phyloP scores from a whole-genome alignment of 1,140 invertebrate species.

The Danaus melanippus region DNA sequence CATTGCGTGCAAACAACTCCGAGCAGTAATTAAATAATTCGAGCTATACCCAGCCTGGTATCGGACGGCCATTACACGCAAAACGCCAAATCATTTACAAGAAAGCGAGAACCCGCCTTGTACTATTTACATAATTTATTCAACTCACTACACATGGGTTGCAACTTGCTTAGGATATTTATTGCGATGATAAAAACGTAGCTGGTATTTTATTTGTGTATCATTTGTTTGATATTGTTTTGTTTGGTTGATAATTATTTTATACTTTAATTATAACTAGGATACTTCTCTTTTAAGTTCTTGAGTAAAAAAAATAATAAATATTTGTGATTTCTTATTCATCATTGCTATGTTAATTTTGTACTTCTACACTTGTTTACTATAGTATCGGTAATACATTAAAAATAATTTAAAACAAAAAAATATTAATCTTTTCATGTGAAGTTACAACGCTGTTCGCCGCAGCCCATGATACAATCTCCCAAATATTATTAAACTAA shows the following conservation, averaged over 20 bases:
- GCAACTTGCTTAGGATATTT: slow-evolving; percentile 27
- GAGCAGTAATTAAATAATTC: slow-evolving; percentile 66
- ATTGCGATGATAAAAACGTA: no score
- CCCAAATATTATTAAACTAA: slow-evolving; percentile 67
- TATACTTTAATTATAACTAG: no score
- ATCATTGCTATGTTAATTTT: no score
- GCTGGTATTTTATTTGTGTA: no score
- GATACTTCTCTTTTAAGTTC: no score
- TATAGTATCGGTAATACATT: no score
- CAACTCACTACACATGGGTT: slow-evolving; percentile 32
- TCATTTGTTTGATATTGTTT: no score
- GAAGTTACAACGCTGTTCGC: slow-evolving; percentile 42
- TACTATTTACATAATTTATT: slow-evolving; percentile 71
- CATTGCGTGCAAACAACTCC: slow-evolving; percentile 19
- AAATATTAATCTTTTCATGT: neutral
- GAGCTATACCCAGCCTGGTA: slow-evolving; percentile 44
- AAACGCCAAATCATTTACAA: slow-evolving; percentile 70
- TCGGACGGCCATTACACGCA: slow-evolving; percentile 49
- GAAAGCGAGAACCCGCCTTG: slow-evolving; percentile 64
- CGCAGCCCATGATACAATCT: slow-evolving; percentile 56
- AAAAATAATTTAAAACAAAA: no score
- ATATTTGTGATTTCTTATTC: no score
- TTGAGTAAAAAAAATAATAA: no score
- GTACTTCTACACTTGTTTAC: no score
- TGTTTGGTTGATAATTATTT: no score